These are phyloP conservation scores for Athrips mouffetella DNA, from an alignment of 2,888 invertebrate species.

Conservation along the genomic window DNA sequence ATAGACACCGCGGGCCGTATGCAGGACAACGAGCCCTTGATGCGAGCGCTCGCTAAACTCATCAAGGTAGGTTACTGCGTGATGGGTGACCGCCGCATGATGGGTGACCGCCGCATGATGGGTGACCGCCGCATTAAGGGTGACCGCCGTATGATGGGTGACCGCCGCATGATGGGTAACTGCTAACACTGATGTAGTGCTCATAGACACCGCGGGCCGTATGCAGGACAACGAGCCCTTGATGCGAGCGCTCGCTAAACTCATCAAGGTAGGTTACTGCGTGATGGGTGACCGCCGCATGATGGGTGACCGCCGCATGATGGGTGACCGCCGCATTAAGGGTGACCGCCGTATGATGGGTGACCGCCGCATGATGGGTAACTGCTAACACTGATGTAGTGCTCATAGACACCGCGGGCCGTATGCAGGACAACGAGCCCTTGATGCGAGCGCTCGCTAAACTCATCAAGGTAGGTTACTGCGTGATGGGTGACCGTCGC, in stretches of 20 bases:
- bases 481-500: too few species aligned
- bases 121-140: too few species aligned
- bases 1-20: conserved; percentile 99
- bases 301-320: too few species aligned
- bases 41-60: conserved; percentile 97
- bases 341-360: too few species aligned
- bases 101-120: too few species aligned
- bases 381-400: conserved; percentile 95
- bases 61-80: conserved; percentile 10
- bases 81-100: too few species aligned
- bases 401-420: conserved; percentile 98
- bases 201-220: conserved; percentile 99
- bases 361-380: too few species aligned
- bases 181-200: conserved; percentile 93
- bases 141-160: too few species aligned
- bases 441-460: conserved; percentile 98
- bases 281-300: too few species aligned
- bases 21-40: conserved; percentile 99
- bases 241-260: conserved; percentile 97
- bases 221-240: conserved; percentile 99
- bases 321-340: too few species aligned
- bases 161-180: too few species aligned
- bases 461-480: conserved; percentile 62
- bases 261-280: conserved; percentile 54
- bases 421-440: conserved; percentile 99